Conservation (phyloP, 2,888 invertebrate genomes). For the Lasioglossum vierecki region DNA sequence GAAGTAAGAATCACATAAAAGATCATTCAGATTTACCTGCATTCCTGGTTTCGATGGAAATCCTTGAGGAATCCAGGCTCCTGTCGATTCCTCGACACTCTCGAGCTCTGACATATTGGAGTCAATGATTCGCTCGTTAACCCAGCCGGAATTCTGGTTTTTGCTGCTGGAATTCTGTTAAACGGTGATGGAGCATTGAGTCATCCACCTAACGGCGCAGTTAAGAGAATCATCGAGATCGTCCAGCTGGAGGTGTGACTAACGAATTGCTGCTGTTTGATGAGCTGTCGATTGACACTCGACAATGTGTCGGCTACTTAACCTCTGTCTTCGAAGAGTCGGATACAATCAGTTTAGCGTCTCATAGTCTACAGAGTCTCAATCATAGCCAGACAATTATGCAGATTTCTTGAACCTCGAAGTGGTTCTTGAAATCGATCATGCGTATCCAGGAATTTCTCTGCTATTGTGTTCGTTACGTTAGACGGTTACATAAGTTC, state of each 20-base stretch:
- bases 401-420: no score
- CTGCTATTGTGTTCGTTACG: background rate
- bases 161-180: conserved; percentile 48
- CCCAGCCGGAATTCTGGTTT: conserved; percentile 47
- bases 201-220: conserved; percentile 34
- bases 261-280: background rate
- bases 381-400: no score
- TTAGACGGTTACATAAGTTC: no score
- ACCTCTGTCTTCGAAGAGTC: background rate
- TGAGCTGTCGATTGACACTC: background rate
- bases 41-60: background rate
- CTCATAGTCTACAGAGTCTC: no score
- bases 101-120: conserved; percentile 20
- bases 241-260: background rate
- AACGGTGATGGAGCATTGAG: conserved; percentile 44
- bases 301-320: background rate
- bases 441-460: background rate
- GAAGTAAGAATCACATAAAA: conserved; percentile 42
- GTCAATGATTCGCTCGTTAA: conserved; percentile 53
- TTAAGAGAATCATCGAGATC: background rate
- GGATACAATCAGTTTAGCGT: background rate
- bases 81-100: background rate
- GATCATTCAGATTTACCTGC: background rate
- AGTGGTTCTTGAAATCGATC: background rate
- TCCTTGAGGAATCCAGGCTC: background rate